Percentiles rank a stretch among this genome's conserved stretches.
phyloP scores from a whole-genome alignment of 2,113 vertebrate species.

The Tragelaphus imberbis region DNA sequence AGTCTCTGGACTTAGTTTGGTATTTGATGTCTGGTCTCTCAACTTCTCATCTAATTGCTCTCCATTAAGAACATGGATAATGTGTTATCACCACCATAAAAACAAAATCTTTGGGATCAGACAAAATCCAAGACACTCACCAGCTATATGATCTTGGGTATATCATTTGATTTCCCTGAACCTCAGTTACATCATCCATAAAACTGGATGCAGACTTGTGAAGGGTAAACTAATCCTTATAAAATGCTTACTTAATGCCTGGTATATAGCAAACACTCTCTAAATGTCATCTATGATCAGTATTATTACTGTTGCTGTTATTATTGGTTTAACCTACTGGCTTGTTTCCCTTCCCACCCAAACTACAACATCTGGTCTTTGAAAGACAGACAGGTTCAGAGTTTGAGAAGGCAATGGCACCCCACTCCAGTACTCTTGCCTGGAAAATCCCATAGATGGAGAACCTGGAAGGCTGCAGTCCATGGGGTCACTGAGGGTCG shows the following conservation, averaged over 20 bases:
- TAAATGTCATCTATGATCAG: background rate
- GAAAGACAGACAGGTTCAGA: background rate
- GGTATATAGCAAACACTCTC: background rate
- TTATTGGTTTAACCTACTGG: background rate
- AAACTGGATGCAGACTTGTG: background rate
- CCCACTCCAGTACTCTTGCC: no score
- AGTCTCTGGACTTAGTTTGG: background rate
- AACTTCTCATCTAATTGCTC: background rate
- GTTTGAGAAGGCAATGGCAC: background rate
- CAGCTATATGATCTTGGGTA: background rate
- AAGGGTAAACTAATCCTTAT: background rate
- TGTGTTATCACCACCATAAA: background rate
- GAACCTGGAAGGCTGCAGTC: no score
- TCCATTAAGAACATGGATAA: background rate
- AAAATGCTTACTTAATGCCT: background rate
- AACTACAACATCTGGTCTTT: background rate
- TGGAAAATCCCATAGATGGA: no score
- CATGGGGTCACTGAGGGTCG: no score
- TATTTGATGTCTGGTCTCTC: background rate
- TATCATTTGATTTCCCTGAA: background rate
- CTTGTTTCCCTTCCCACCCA: background rate
- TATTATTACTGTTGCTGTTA: background rate
- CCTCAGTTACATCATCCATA: background rate
- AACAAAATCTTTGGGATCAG: background rate
- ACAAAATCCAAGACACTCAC: background rate